Evolutionary conservation across 2,113 vertebrate genomes (phyloP), one percentile per base, ranked within the genome.

Genomic region (Mesitornis unicolor): DNA sequence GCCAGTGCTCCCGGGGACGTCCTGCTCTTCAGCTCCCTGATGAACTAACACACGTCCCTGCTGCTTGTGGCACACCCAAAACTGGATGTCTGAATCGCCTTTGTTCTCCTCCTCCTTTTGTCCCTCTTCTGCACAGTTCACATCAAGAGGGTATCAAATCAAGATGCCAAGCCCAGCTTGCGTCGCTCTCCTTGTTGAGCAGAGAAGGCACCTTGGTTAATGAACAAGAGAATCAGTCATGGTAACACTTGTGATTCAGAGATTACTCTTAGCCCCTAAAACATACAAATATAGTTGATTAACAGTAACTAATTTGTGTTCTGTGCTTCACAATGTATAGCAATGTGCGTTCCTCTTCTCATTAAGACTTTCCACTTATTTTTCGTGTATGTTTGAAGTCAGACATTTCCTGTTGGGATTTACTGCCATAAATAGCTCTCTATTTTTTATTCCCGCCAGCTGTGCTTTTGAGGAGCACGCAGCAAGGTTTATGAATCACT

Each of bases 401-500:
- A 73, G 43, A 12, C 11, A 4, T 81, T 20, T 90, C 79, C 70
- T 67, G 61, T 33, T 56, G 57, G 67, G 69, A 69, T 75, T 80
- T 83, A 56, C 64, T 78, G n/a, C 87, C 79, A 76, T 69, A 69
- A 95, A 90, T 69, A 81, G 57, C 86, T 82, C 91, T 64, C 91
- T 51, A 36, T 76, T 33, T 53, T 81, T 71, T 35, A 81, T 93
- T 86, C 82, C 90, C 65, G 28, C 61, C 95, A 96, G 80, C 94
- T 85, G 91, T 76, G 87, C 42, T 0, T 92, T 54, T 76, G 86
- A 93, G 92, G 84, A 89, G 74, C 74, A 63, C 12, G 5, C 65
- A 57, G 67, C 73, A 91, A 93, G 95, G 86, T 96, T 96, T 91
- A 93, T 92, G 88, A 96, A 90, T 94, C 90, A 59, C 73, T 82